Conservation (phyloP, 1,140 invertebrate species). For the Micrasema minimum region DNA sequence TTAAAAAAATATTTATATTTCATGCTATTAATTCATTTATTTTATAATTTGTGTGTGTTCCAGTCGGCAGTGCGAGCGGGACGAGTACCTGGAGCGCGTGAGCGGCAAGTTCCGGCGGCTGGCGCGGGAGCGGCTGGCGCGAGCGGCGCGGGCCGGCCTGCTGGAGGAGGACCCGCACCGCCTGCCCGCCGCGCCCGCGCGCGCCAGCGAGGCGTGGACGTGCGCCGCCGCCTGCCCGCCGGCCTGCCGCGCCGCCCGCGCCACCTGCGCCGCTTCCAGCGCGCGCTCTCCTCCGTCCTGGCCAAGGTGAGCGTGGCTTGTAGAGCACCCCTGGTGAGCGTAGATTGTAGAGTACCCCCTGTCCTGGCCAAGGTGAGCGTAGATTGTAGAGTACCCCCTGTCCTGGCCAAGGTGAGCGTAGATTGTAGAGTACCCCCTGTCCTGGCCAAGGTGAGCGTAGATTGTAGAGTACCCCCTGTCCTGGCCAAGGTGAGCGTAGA, state of each 20-base stretch:
- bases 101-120: not conserved
- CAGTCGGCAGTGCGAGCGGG: constrained; percentile 34
- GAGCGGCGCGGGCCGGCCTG: not conserved
- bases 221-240: not conserved
- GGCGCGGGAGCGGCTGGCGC: constrained; percentile 2
- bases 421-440: too few relatives aligned
- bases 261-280: constrained; percentile 2
- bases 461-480: too few relatives aligned
- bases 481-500: too few relatives aligned
- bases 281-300: constrained; percentile 8
- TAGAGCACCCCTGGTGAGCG: constrained; percentile 1
- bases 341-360: too few relatives aligned
- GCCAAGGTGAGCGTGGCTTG: too few relatives aligned
- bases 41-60: too few relatives aligned
- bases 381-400: too few relatives aligned
- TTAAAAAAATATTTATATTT: too few relatives aligned
- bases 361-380: constrained; percentile 9
- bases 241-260: constrained; percentile 10
- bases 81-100: constrained; percentile 21
- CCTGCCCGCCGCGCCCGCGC: constrained; percentile 8
- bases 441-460: too few relatives aligned
- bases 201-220: not conserved
- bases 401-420: too few relatives aligned
- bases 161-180: not conserved
- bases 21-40: too few relatives aligned